Evolutionary conservation across 2,888 invertebrate species (phyloP), one percentile per base, ranked within the genome.

Genomic region (Theodoxus fluviatilis): DNA sequence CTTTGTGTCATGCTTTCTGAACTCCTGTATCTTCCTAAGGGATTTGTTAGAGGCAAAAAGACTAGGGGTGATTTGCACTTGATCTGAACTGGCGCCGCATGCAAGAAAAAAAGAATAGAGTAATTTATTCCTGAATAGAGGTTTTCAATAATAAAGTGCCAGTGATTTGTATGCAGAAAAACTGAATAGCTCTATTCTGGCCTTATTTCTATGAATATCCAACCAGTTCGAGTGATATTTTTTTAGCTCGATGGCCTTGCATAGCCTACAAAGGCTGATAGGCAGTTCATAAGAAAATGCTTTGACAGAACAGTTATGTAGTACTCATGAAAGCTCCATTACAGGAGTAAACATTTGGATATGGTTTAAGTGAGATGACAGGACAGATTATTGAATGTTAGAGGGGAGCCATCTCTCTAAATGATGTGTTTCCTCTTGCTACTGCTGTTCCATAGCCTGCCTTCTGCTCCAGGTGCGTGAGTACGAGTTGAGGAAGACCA

Each of bases 401-500:
- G 9, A 12, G 38, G 9, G n/a, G 2, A 22, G 28, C 33, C 35
- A 52, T 31, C 12, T 59, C 57, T 37, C 18, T 61, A 9, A 38
- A 38, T 12, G 18, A 61, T 43, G 52, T 25, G 22, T 35, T 49
- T 64, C 57, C 15, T 15, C 28, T 35, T 15, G 0, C 40, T 38
- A 33, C 33, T 66, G n/a, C 18, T 2, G 38, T 25, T n/a, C 4
- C 4, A 1, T 9, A 49, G 38, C 25, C 18, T 35, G 9, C 25
- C n/a, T 31, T 69, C 59, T 73, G 43, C 80, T 86, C 9, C 82
- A 94, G 94, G 94, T 95, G 67, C 92, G 96, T 84, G 99, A 99
- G 91, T 99, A 99, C 88, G 99, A 99, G 89, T 92, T 99, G 90
- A 92, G 96, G 84, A 94, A 94, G 85, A 96, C 96, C 84, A 99